Evolutionary conservation across 2,888 invertebrate species (phyloP).

Genomic region (Hypsopygia costalis): DNA sequence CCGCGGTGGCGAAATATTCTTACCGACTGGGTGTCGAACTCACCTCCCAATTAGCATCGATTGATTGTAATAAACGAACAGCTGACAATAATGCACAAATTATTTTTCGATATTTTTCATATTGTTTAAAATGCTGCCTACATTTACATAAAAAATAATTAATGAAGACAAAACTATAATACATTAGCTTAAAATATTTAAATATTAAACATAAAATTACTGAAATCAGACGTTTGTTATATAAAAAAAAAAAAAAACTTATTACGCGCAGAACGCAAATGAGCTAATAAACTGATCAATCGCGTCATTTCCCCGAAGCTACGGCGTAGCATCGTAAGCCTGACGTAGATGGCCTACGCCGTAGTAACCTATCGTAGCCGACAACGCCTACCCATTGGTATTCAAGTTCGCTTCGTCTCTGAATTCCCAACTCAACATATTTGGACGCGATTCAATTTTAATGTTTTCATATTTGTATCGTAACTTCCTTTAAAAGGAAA

Average conservation of each 20-base stretch:
- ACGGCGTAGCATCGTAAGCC: conserved; percentile 30
- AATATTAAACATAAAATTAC: too few relatives aligned
- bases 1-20: conserved; percentile 76
- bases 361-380: conserved; percentile 34
- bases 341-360: conserved; percentile 62
- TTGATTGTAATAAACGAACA: conserved; percentile 51
- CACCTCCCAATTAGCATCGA: conserved; percentile 75
- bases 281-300: conserved; percentile 14
- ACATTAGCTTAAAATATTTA: too few relatives aligned
- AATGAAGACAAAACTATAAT: too few relatives aligned
- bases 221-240: too few relatives aligned
- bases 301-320: conserved; percentile 17
- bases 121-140: neutral
- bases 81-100: conserved; percentile 22
- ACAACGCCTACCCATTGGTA: conserved; percentile 48
- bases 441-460: conserved; percentile 74
- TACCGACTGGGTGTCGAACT: conserved; percentile 71
- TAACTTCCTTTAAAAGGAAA: conserved; percentile 67
- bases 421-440: conserved; percentile 67
- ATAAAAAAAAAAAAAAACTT: neutral
- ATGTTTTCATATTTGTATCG: conserved; percentile 73
- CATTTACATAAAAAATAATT: too few relatives aligned
- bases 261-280: conserved; percentile 10
- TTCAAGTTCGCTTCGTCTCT: conserved; percentile 51
- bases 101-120: neutral